These are phyloP conservation scores for Drosophila prostipennis DNA, from an alignment of 2,888 invertebrate species.

Conservation along the genomic window DNA sequence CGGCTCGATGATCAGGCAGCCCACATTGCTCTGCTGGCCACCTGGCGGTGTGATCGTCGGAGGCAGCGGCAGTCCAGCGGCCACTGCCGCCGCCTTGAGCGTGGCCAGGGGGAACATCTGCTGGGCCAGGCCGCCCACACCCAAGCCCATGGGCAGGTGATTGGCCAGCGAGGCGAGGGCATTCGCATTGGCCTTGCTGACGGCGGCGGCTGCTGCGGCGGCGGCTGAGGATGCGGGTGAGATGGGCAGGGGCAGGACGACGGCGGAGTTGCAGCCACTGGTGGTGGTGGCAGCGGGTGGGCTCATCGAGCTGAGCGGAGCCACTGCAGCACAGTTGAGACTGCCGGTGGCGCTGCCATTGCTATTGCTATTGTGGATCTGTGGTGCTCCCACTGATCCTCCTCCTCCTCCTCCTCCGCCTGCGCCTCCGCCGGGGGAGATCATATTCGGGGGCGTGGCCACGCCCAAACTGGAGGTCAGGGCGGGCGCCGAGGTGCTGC, in stretches of 20 bases:
- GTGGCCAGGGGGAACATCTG: constrained; percentile 78
- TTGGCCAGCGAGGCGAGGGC: constrained; percentile 56
- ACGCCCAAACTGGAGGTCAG: constrained; percentile 52
- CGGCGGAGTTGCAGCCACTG: constrained; percentile 51
- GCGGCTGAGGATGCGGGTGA: constrained; percentile 17
- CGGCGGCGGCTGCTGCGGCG: constrained; percentile 18
- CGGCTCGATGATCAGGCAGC: constrained; percentile 80
- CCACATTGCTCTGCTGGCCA: constrained; percentile 71
- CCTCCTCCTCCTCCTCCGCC: constrained; percentile 2
- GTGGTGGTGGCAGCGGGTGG: constrained; percentile 48
- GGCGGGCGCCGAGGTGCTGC: constrained; percentile 31
- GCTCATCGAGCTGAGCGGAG: constrained; percentile 59
- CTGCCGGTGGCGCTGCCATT: constrained; percentile 48
- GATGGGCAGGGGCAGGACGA: constrained; percentile 70
- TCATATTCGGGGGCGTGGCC: constrained; percentile 62
- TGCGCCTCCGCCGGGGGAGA: constrained; percentile 60
- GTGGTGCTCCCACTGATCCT: not conserved
- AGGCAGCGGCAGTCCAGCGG: constrained; percentile 67
- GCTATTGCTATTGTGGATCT: constrained; percentile 60
- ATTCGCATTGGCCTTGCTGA: constrained; percentile 54
- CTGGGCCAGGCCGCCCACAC: constrained; percentile 57
- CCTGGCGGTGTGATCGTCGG: constrained; percentile 58
- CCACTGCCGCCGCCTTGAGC: constrained; percentile 65
- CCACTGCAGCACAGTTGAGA: constrained; percentile 63
- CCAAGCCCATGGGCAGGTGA: constrained; percentile 58